Evolutionary conservation across 1,140 invertebrate genomes (phyloP).

Genomic region (Wiebesia pumilae): DNA sequence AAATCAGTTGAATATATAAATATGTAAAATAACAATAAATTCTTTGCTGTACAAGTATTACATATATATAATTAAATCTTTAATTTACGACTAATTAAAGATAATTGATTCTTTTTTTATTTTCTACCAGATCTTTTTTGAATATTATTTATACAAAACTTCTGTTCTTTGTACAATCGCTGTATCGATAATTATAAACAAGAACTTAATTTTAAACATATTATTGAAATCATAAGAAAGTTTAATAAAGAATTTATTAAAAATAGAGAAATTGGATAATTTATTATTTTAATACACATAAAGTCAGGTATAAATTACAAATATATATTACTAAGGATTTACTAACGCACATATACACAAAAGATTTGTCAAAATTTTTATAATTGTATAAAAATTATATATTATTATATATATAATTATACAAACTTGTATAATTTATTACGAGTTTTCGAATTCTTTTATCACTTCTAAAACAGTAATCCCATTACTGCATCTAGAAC

Average conservation of each 20-base stretch:
- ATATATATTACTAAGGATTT: too few relatives aligned
- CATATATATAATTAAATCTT: background rate
- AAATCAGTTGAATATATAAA: background rate
- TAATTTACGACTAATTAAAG: constrained; percentile 9
- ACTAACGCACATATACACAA: background rate
- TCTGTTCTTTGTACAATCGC: background rate
- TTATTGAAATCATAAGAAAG: background rate
- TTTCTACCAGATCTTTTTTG: background rate
- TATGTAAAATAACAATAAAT: background rate
- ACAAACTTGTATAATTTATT: too few relatives aligned
- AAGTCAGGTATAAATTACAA: constrained; percentile 2
- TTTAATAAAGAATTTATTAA: background rate
- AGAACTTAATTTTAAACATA: background rate
- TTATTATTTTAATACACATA: background rate
- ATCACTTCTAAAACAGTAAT: too few relatives aligned
- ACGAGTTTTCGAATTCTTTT: too few relatives aligned
- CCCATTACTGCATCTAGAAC: too few relatives aligned
- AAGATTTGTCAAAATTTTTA: too few relatives aligned
- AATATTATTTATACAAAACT: background rate
- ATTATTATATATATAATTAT: too few relatives aligned
- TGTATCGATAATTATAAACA: background rate
- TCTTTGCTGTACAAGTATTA: background rate
- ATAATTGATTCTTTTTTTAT: background rate
- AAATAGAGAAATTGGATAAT: background rate
- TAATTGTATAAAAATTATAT: too few relatives aligned